Percentiles rank a stretch among this genome's conserved stretches.
Evolutionary conservation across 2,113 vertebrate species (phyloP).

Genomic region (Callaeas wilsoni): DNA sequence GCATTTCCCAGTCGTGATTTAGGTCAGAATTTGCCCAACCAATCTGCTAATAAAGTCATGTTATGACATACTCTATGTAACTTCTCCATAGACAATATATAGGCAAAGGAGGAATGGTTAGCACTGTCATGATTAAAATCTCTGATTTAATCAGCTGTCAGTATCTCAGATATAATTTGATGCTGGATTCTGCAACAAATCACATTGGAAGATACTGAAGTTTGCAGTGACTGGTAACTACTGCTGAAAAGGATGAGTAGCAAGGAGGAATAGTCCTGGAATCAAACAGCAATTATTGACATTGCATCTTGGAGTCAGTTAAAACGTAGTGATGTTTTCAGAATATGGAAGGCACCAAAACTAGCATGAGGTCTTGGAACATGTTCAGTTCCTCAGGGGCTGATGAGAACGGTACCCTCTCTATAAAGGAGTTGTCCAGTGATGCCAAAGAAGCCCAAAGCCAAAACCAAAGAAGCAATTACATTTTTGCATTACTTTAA

Average conservation of each 20-base stretch:
- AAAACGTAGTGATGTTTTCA: neutral
- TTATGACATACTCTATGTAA: neutral
- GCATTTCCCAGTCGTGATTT: accelerated
- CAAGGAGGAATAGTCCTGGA: neutral
- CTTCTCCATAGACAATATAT: neutral
- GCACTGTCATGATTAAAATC: neutral
- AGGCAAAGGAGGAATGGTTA: neutral
- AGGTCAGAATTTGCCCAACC: neutral
- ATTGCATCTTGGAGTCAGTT: neutral
- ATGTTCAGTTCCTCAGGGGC: neutral
- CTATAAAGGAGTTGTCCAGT: neutral
- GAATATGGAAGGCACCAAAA: neutral
- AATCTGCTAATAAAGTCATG: neutral
- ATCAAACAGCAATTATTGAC: neutral
- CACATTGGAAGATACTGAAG: neutral
- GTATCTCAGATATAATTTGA: neutral
- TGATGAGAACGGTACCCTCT: neutral
- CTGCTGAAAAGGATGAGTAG: neutral
- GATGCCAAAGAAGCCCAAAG: neutral
- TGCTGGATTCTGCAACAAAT: neutral
- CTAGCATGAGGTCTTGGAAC: neutral
- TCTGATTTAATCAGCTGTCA: neutral
- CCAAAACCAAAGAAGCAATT: neutral
- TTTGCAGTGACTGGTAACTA: neutral
- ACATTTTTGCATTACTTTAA: neutral